These are phyloP conservation scores for Agriopis leucophaearia DNA, from an alignment of 2,888 invertebrate species.

Conservation along the genomic window DNA sequence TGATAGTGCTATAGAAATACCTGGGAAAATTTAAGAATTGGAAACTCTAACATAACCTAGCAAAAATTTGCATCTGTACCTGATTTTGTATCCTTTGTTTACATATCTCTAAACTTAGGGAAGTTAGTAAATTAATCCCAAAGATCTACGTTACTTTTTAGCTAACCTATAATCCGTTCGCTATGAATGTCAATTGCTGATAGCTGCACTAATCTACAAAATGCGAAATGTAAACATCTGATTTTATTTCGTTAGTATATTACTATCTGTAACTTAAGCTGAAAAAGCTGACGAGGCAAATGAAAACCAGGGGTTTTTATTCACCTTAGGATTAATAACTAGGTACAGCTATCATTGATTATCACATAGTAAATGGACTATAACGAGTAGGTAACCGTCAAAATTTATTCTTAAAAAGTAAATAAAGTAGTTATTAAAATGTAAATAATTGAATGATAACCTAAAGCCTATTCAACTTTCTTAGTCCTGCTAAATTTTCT, in stretches of 20 bases:
- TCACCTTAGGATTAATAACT: too few species aligned
- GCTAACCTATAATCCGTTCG: too few species aligned
- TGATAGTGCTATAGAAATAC: constrained; percentile 18
- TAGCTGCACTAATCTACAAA: too few species aligned
- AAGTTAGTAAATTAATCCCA: constrained; percentile 62
- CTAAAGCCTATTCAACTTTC: not conserved
- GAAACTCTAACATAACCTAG: constrained; percentile 29
- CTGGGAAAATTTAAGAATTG: constrained; percentile 3
- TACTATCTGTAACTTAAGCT: too few species aligned
- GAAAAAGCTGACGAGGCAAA: too few species aligned
- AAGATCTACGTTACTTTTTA: constrained; percentile 60
- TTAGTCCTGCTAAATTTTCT: not conserved
- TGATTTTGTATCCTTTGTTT: constrained; percentile 52
- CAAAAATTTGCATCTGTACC: constrained; percentile 59
- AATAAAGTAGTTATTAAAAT: not conserved
- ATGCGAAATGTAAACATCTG: too few species aligned
- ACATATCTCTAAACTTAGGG: constrained; percentile 48
- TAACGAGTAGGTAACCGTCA: not conserved
- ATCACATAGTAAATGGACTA: too few species aligned
- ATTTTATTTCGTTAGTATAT: too few species aligned
- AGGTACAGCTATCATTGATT: too few species aligned
- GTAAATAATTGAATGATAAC: not conserved
- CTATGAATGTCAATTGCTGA: too few species aligned
- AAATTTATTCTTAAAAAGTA: not conserved
- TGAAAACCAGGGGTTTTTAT: too few species aligned